Percentiles rank a stretch among this genome's conserved stretches.
phyloP scores from a whole-genome alignment of 2,797 vertebrate species.

The Chanos chanos region DNA sequence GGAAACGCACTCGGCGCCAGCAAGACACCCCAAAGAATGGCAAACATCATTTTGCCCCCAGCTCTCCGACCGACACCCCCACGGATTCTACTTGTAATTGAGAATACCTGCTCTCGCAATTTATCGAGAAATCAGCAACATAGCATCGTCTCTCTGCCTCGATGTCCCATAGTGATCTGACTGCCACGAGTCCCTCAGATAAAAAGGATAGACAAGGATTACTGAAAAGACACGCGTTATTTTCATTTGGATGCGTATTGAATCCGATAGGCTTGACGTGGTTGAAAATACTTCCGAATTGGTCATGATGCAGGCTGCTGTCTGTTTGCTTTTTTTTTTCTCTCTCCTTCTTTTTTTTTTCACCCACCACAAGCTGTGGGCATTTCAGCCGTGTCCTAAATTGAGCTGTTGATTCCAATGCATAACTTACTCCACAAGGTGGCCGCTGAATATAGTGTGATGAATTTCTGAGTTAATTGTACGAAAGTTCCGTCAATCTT shows the following conservation, averaged over 20 bases:
- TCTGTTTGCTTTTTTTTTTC: conserved; percentile 42
- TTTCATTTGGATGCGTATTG: conserved; percentile 87
- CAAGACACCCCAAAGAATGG: conserved; percentile 74
- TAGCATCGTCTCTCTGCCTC: conserved; percentile 67
- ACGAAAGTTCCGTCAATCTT: too few relatives aligned
- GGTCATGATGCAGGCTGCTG: conserved; percentile 67
- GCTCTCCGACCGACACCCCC: neutral
- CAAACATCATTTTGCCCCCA: conserved; percentile 67
- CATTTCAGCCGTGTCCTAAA: too few relatives aligned
- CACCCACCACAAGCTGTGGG: conserved; percentile 21
- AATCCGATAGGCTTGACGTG: conserved; percentile 68
- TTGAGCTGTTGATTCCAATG: too few relatives aligned
- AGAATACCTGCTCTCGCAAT: conserved; percentile 12
- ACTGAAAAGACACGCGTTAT: conserved; percentile 80
- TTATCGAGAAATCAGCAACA: conserved; percentile 53
- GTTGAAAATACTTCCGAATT: conserved; percentile 65
- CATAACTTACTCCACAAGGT: too few relatives aligned
- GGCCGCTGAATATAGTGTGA: too few relatives aligned
- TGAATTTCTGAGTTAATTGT: too few relatives aligned
- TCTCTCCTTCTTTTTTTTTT: conserved; percentile 35
- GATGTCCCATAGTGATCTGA: conserved; percentile 74
- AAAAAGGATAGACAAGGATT: conserved; percentile 95
- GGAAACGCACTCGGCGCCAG: conserved; percentile 67
- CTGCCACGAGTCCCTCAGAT: conserved; percentile 80
- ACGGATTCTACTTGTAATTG: conserved; percentile 9